These are phyloP conservation scores for Cantharis lateralis DNA, from an alignment of 2,888 invertebrate genomes.

Conservation along the genomic window DNA sequence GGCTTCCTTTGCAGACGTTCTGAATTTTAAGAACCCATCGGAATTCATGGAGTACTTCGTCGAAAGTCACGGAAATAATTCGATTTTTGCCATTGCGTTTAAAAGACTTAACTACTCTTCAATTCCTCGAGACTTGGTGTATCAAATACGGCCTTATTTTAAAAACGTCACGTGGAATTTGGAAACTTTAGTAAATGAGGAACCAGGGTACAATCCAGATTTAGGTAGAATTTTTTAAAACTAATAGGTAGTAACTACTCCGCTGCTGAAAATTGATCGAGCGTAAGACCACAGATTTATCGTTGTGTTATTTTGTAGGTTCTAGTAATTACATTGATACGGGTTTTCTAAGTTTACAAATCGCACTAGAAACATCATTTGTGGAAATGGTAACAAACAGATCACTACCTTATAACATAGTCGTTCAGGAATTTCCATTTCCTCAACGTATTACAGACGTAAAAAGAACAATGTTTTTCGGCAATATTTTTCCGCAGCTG, in stretches of 20 bases:
- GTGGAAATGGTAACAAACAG: constrained; percentile 48
- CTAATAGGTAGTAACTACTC: too few species aligned
- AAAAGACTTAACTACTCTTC: constrained; percentile 28
- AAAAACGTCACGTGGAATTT: constrained; percentile 40
- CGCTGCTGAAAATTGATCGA: too few species aligned
- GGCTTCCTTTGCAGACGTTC: constrained; percentile 37
- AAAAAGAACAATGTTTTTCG: constrained; percentile 45
- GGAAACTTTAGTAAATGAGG: not conserved
- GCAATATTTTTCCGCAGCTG: constrained; percentile 24
- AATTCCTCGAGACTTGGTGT: constrained; percentile 38
- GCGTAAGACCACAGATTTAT: too few species aligned
- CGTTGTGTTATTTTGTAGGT: constrained; percentile 40
- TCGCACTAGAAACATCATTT: constrained; percentile 63
- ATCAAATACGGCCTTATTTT: constrained; percentile 44
- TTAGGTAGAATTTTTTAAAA: not conserved
- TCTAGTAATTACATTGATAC: constrained; percentile 55
- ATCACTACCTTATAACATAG: constrained; percentile 42
- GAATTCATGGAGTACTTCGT: constrained; percentile 40
- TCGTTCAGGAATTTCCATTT: constrained; percentile 62
- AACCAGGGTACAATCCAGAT: not conserved
- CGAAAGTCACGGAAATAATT: constrained; percentile 24
- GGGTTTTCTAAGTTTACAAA: constrained; percentile 63
- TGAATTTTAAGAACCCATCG: constrained; percentile 41
- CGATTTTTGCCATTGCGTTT: constrained; percentile 43
- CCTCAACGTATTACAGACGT: constrained; percentile 52